Evolutionary conservation across 2,888 invertebrate genomes (phyloP).

Genomic region (Penaeus monodon): DNA sequence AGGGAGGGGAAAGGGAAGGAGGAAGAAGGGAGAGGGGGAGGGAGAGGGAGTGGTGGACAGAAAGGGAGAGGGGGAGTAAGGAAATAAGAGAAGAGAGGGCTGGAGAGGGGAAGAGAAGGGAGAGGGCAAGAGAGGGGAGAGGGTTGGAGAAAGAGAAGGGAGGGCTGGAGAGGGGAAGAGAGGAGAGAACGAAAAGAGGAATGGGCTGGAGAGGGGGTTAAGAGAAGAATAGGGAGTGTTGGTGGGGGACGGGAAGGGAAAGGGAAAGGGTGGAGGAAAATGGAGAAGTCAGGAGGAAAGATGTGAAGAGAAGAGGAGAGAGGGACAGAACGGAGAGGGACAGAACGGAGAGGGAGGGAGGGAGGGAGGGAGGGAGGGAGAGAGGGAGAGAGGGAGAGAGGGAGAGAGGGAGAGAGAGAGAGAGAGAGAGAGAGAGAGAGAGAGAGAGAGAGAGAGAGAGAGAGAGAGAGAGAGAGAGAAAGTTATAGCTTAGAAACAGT

Average conservation of each 20-base stretch:
- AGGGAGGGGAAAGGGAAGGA: neutral
- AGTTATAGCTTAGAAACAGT: neutral
- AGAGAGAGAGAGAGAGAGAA: neutral
- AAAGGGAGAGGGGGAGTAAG: no score
- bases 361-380: no score
- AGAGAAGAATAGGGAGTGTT: no score
- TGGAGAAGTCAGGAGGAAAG: neutral
- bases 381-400: neutral
- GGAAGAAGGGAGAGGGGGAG: neutral
- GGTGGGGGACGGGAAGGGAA: no score
- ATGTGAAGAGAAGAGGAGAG: neutral
- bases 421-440: neutral
- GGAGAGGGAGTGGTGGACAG: neutral
- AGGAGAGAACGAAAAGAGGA: no score
- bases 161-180: neutral
- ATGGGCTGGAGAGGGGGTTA: no score
- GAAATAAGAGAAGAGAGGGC: neutral
- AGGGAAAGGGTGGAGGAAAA: no score
- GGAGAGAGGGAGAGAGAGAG: neutral
- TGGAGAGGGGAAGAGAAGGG: neutral
- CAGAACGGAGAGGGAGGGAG: neutral
- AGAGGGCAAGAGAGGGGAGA: neutral
- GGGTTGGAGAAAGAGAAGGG: neutral
- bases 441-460: neutral
- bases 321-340: neutral